Percentiles rank a stretch among this genome's conserved stretches.
These are phyloP conservation scores for Frankliniella intonsa DNA, from an alignment of 2,888 invertebrate species.

Conservation along the genomic window DNA sequence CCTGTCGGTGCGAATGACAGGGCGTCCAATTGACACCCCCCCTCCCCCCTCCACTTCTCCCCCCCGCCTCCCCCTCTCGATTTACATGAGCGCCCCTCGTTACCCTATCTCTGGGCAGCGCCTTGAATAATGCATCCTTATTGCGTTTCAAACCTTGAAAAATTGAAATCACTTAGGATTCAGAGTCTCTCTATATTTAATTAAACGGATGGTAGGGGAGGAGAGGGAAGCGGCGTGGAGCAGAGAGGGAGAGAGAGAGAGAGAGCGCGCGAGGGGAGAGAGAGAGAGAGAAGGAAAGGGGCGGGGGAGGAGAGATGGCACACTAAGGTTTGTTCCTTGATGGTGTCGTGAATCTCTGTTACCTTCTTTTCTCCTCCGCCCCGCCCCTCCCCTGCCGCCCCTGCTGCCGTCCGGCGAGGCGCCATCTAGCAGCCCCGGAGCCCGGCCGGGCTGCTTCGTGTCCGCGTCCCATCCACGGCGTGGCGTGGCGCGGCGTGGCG, in stretches of 20 bases:
- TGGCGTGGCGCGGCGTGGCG: neutral
- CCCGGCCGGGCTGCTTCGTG: constrained; percentile 32
- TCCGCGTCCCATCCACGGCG: neutral
- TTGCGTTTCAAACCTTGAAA: constrained; percentile 26
- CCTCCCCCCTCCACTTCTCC: neutral
- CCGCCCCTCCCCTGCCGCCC: neutral
- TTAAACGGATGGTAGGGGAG: neutral
- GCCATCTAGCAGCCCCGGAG: constrained; percentile 28
- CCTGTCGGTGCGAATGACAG: no score
- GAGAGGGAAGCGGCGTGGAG: neutral
- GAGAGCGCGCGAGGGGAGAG: no score
- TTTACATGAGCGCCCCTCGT: neutral
- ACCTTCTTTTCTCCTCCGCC: neutral
- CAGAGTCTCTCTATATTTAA: constrained; percentile 15
- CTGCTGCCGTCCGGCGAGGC: neutral
- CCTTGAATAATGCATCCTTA: constrained; percentile 14
- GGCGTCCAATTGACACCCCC: neutral
- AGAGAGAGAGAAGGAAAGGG: neutral
- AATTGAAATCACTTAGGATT: constrained; percentile 19
- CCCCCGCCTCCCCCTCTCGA: neutral
- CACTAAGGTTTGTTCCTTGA: constrained; percentile 7
- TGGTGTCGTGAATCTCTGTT: constrained; percentile 17
- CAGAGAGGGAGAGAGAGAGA: neutral
- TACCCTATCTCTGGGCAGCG: neutral
- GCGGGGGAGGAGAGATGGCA: neutral